Evolutionary conservation across 2,888 invertebrate genomes (phyloP).

Genomic region (Andrena hattorfiana): DNA sequence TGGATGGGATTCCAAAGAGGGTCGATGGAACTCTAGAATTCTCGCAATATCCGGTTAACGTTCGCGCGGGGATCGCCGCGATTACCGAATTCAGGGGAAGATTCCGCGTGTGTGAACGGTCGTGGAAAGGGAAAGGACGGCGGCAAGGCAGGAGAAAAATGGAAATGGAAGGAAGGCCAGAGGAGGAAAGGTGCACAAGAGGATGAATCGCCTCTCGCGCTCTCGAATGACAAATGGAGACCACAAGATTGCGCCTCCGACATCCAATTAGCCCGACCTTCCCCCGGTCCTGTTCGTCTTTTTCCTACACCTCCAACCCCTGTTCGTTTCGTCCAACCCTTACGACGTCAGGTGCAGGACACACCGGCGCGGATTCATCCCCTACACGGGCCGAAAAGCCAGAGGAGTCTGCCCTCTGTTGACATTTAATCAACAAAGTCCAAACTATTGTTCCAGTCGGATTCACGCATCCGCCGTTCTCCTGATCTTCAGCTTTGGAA

Average conservation of each 20-base stretch:
- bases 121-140: slow-evolving; percentile 19
- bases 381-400: slow-evolving; percentile 58
- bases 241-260: slow-evolving; percentile 81
- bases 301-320: slow-evolving; percentile 39
- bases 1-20: slow-evolving; percentile 62
- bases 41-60: slow-evolving; percentile 64
- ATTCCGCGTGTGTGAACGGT: slow-evolving; percentile 41
- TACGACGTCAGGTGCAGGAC: slow-evolving; percentile 71
- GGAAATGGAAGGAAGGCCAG: slow-evolving; percentile 59
- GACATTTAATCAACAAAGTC: slow-evolving; percentile 80
- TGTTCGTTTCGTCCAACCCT: slow-evolving; percentile 51
- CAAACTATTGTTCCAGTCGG: slow-evolving; percentile 65
- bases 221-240: slow-evolving; percentile 82
- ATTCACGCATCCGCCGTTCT: slow-evolving; percentile 51
- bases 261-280: slow-evolving; percentile 80
- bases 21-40: slow-evolving; percentile 57
- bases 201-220: slow-evolving; percentile 62
- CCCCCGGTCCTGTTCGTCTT: slow-evolving; percentile 54
- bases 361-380: slow-evolving; percentile 48
- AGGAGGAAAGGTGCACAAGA: slow-evolving; percentile 73
- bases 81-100: slow-evolving; percentile 63
- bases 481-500: slow-evolving; percentile 32
- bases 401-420: slow-evolving; percentile 70
- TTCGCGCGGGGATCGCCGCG: slow-evolving; percentile 36
- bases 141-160: slow-evolving; percentile 27